These are phyloP conservation scores for Pocillopora verrucosa DNA, from an alignment of 64 coral and sea anemone species.

Conservation along the genomic window DNA sequence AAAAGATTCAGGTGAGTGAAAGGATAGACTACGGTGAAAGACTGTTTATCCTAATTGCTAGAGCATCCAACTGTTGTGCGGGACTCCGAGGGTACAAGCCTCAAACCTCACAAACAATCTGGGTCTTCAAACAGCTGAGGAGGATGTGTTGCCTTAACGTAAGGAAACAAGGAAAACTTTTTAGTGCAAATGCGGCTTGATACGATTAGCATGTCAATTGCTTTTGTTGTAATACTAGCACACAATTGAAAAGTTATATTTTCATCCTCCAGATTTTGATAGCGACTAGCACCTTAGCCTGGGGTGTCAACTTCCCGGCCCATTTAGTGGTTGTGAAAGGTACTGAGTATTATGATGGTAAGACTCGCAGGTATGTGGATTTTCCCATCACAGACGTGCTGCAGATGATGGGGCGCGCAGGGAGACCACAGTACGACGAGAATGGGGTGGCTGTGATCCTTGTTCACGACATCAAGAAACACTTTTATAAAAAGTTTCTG, in stretches of 20 bases:
- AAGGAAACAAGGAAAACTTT: too few relatives aligned
- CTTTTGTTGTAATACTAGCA: background rate
- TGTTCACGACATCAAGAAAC: conserved; percentile 98
- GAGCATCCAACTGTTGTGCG: background rate
- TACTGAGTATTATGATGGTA: conserved; percentile 98
- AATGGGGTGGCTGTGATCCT: conserved; percentile 89
- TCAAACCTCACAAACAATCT: too few relatives aligned
- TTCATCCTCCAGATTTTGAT: conserved; percentile 66
- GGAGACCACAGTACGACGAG: conserved; percentile 95
- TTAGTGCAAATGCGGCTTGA: too few relatives aligned
- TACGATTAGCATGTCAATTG: too few relatives aligned
- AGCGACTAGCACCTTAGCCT: conserved; percentile 95
- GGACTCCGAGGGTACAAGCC: too few relatives aligned
- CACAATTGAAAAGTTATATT: background rate
- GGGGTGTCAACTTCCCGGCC: conserved; percentile 98
- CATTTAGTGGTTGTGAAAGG: conserved; percentile 95
- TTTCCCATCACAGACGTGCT: conserved; percentile 98
- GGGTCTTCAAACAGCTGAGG: too few relatives aligned
- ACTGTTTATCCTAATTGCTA: background rate
- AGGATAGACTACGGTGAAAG: background rate
- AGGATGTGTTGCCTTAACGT: too few relatives aligned
- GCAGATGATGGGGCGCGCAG: conserved; percentile 99
- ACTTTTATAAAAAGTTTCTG: conserved; percentile 99
- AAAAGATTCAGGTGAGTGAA: conserved; percentile 85
- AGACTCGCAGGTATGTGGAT: conserved; percentile 90